Conservation (phyloP, 2,888 invertebrate genomes). For the Lasiommata megera region DNA sequence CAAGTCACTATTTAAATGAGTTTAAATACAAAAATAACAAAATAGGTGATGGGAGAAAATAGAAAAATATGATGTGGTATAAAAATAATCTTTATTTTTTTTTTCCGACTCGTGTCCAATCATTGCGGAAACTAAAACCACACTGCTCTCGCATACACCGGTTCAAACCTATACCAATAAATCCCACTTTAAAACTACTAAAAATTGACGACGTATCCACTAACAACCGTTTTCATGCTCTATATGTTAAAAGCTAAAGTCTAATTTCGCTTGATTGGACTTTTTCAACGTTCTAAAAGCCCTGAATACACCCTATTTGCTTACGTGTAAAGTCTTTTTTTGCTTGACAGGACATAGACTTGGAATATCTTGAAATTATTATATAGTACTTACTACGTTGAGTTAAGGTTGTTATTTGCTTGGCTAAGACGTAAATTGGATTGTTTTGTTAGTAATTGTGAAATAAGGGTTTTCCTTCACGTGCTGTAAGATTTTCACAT, state of each 20-base stretch:
- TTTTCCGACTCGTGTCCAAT: background rate
- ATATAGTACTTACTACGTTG: conserved; percentile 33
- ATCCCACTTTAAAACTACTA: conserved; percentile 49
- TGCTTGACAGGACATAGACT: conserved; percentile 29
- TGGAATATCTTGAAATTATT: background rate
- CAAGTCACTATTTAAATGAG: too few relatives aligned
- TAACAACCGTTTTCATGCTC: conserved; percentile 25
- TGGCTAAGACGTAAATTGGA: conserved; percentile 42
- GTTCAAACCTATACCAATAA: conserved; percentile 54
- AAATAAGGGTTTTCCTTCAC: conserved; percentile 54
- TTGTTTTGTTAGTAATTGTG: conserved; percentile 43
- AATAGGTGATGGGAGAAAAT: background rate
- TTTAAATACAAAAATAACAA: too few relatives aligned
- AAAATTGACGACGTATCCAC: conserved; percentile 34
- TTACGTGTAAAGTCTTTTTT: conserved; percentile 40
- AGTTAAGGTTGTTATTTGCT: conserved; percentile 41
- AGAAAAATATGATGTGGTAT: background rate
- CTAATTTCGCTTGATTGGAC: background rate
- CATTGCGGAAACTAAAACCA: conserved; percentile 27
- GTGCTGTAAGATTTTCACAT: conserved; percentile 35
- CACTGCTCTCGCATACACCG: conserved; percentile 42
- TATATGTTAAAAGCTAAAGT: conserved; percentile 39
- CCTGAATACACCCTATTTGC: conserved; percentile 33
- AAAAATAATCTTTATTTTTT: conserved; percentile 20
- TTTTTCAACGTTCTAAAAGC: conserved; percentile 6